Evolutionary conservation across 2,888 invertebrate genomes (phyloP), one percentile per base, ranked within the genome.

Genomic region (Cremastobaeus sp.): DNA sequence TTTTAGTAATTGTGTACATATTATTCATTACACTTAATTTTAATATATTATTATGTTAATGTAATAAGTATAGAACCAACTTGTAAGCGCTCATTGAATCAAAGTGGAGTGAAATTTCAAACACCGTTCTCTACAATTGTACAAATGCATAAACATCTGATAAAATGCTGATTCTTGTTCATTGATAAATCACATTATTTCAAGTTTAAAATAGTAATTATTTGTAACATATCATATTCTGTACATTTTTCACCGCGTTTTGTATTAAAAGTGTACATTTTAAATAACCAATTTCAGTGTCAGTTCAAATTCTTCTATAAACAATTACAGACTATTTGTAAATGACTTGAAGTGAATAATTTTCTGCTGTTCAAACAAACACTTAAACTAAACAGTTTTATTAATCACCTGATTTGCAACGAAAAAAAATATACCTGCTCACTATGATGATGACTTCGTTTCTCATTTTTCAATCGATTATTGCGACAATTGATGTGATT

Each of bases 11-110:
- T 48, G 54, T 69, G 39, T 48, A 70, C 15, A 62, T 55, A 64
- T 39, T 47, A 62, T 48, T 55, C 57, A 64, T 64, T 39, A 64
- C 57, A 57, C 50, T 48, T 70, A 70, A 52, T 47, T 48, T 55
- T 62, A 55, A 35, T 64, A 70, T 64, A 48, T 57, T 70, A 64
- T 70, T 57, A 57, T n/a, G n/a, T 35, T 70, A 70, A 48, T 6
- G 30, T 17, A 45, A 57, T 57, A 48, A 47, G 35, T 18, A n/a
- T n/a, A 32, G 34, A 48, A 39, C 14, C 32, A 18, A 52, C 39
- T 28, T 60, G 45, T 18, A 37, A 2, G 14, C 34, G 54, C 34
- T 66, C 54, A 54, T 34, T 25, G n/a, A n/a, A n/a, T n/a, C n/a
- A 5, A 62, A 62, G 39, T 47, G 21, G 37, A 45, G 41, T 43